phyloP scores from a whole-genome alignment of 2,888 invertebrate species.

The Stramonita haemastoma region DNA sequence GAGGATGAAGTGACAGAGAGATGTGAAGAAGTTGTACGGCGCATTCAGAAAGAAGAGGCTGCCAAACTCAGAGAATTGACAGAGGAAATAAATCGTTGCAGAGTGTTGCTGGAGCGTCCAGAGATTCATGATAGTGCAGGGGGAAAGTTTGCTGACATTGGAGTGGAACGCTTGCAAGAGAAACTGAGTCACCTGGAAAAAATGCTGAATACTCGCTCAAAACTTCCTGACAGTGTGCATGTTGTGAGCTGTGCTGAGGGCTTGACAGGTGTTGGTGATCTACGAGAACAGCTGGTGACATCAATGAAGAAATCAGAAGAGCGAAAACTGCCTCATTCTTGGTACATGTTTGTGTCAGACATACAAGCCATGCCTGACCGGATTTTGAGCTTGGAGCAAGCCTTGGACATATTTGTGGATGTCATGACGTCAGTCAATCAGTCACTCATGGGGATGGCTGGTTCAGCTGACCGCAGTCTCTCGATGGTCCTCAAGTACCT shows the following conservation, averaged over 20 bases:
- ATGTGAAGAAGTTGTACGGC: constrained; percentile 59
- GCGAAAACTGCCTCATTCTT: constrained; percentile 62
- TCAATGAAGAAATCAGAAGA: constrained; percentile 50
- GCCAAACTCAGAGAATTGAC: constrained; percentile 57
- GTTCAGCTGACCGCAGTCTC: constrained; percentile 65
- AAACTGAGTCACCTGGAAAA: constrained; percentile 62
- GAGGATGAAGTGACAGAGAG: constrained; percentile 58
- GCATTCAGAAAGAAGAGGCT: constrained; percentile 63
- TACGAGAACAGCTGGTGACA: constrained; percentile 41
- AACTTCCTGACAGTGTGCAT: constrained; percentile 60
- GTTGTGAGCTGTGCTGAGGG: constrained; percentile 70
- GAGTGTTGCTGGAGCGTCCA: constrained; percentile 51
- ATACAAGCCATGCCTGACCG: constrained; percentile 63
- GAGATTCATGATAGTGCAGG: constrained; percentile 57
- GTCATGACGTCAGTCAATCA: constrained; percentile 60
- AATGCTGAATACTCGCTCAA: constrained; percentile 62
- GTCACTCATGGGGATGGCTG: constrained; percentile 65
- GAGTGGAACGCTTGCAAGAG: constrained; percentile 64
- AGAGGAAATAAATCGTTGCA: constrained; percentile 48
- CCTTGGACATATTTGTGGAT: constrained; percentile 59
- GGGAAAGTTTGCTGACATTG: constrained; percentile 66
- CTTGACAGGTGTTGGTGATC: constrained; percentile 53
- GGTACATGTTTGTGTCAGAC: constrained; percentile 65
- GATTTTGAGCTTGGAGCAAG: constrained; percentile 60
- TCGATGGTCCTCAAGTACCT: constrained; percentile 67